Conservation (phyloP, 2,888 invertebrate species). For the Dynastes maya region DNA sequence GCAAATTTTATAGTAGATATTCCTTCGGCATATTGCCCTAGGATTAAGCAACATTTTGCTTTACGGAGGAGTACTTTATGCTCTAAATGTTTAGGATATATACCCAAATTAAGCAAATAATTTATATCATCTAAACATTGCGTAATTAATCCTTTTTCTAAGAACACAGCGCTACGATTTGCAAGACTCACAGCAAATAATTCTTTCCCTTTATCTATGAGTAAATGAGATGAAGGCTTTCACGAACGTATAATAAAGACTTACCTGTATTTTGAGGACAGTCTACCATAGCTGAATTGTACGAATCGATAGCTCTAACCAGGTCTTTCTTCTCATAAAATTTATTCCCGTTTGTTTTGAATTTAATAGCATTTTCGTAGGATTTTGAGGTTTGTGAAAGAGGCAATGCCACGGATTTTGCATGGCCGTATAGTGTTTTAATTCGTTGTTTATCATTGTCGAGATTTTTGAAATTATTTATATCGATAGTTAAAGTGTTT, state of each 20-base stretch:
- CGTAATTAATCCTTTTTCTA: conserved; percentile 80
- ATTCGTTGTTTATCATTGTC: conserved; percentile 79
- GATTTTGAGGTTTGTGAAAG: conserved; percentile 73
- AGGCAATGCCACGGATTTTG: conserved; percentile 63
- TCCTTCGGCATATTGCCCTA: conserved; percentile 79
- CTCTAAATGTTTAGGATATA: conserved; percentile 81
- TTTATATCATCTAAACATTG: conserved; percentile 81
- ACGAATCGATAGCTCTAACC: conserved; percentile 78
- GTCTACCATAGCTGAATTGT: conserved; percentile 79
- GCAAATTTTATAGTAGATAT: conserved; percentile 79
- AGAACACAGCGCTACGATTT: conserved; percentile 86
- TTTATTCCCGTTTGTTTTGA: conserved; percentile 82
- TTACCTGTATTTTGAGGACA: conserved; percentile 81
- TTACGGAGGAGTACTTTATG: conserved; percentile 85
- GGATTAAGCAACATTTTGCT: conserved; percentile 80
- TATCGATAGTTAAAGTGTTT: conserved; percentile 70
- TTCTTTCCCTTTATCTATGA: conserved; percentile 55
- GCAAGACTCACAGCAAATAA: conserved; percentile 82
- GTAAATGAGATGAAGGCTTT: conserved; percentile 25
- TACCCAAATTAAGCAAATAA: conserved; percentile 75
- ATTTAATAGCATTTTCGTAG: conserved; percentile 74
- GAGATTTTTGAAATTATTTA: conserved; percentile 77
- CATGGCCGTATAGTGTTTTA: conserved; percentile 73
- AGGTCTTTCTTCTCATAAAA: conserved; percentile 83
- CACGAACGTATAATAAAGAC: conserved; percentile 58